These are phyloP conservation scores for Allophyes oxyacanthae DNA, from an alignment of 2,888 invertebrate genomes.

Conservation along the genomic window DNA sequence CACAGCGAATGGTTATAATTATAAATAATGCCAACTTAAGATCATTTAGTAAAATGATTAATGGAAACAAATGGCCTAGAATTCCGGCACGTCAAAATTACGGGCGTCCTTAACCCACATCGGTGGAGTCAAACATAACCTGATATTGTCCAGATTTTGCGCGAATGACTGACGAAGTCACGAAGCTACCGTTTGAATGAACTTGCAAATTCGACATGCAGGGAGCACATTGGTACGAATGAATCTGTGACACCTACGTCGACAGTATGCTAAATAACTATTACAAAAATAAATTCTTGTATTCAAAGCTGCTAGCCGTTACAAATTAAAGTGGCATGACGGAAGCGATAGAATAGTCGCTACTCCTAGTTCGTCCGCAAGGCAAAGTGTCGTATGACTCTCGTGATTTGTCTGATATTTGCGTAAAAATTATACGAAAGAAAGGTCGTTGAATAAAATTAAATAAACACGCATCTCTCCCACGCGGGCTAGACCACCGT, in stretches of 20 bases:
- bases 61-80: conserved; percentile 54
- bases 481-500: conserved; percentile 31
- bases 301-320: conserved; percentile 24
- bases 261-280: conserved; percentile 43
- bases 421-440: conserved; percentile 31
- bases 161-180: conserved; percentile 52
- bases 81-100: conserved; percentile 46
- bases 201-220: conserved; percentile 45
- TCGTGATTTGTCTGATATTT: conserved; percentile 37
- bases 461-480: conserved; percentile 40
- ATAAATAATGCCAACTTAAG: conserved; percentile 49
- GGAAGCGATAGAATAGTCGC: conserved; percentile 41
- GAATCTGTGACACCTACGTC: conserved; percentile 38
- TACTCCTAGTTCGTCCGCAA: conserved; percentile 28
- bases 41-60: conserved; percentile 57
- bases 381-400: conserved; percentile 33
- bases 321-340: conserved; percentile 54
- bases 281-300: conserved; percentile 46
- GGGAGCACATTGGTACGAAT: conserved; percentile 20
- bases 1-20: conserved; percentile 38
- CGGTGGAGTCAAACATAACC: conserved; percentile 40
- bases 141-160: conserved; percentile 59
- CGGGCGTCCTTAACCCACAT: conserved; percentile 63
- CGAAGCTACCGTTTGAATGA: conserved; percentile 54
- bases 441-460: conserved; percentile 51